Evolutionary conservation across 2,888 invertebrate species (phyloP).

Genomic region (Drosophila subquinaria): DNA sequence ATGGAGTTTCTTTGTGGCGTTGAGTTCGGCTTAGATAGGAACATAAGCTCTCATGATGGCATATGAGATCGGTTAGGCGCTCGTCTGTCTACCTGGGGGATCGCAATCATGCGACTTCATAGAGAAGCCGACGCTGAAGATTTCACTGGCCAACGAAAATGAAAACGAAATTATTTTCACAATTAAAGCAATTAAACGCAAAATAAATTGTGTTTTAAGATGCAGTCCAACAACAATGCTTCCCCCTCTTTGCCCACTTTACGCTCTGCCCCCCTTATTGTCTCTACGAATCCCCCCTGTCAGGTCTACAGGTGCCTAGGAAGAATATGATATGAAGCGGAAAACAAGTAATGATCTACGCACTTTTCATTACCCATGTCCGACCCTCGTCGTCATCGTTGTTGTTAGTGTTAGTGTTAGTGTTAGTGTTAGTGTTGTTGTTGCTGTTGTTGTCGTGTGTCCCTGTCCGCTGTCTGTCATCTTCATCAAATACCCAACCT

Average conservation of each 20-base stretch:
- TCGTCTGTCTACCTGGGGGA: slow-evolving; percentile 51
- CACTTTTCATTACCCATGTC: slow-evolving; percentile 70
- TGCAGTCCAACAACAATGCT: slow-evolving; percentile 48
- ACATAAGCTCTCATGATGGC: slow-evolving; percentile 22
- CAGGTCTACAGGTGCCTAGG: slow-evolving; percentile 41
- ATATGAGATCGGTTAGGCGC: slow-evolving; percentile 22
- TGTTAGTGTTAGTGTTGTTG: not conserved
- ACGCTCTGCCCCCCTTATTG: not conserved
- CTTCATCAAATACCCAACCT: slow-evolving; percentile 39
- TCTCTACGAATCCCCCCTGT: slow-evolving; percentile 4
- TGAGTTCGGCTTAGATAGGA: slow-evolving; percentile 3
- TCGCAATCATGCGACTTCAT: slow-evolving; percentile 47
- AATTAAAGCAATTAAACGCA: slow-evolving; percentile 80
- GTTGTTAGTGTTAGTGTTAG: not conserved
- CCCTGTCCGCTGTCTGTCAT: slow-evolving; percentile 34
- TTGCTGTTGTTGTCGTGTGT: not conserved
- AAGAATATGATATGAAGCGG: slow-evolving; percentile 57
- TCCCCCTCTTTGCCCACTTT: not conserved
- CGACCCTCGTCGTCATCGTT: slow-evolving; percentile 46
- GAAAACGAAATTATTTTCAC: slow-evolving; percentile 81
- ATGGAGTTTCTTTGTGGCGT: not conserved
- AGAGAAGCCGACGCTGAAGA: slow-evolving; percentile 53
- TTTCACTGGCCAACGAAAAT: slow-evolving; percentile 74
- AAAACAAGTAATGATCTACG: slow-evolving; percentile 72
- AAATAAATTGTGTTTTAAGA: slow-evolving; percentile 73